Evolutionary conservation across 2,888 invertebrate species (phyloP).

Genomic region (Lacanobia oleracea): DNA sequence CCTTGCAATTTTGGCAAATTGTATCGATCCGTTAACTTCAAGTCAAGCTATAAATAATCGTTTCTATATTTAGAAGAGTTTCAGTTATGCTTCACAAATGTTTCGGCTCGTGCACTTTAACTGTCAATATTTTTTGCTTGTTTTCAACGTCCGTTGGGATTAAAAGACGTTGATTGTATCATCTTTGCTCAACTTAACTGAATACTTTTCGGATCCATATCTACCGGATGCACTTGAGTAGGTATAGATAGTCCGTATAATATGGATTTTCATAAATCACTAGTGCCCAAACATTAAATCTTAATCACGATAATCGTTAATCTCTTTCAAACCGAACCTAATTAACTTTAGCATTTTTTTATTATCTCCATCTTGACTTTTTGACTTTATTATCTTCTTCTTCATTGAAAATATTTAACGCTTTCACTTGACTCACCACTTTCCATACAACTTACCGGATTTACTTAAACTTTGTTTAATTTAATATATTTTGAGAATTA

Average conservation of each 20-base stretch:
- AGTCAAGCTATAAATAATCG: background rate
- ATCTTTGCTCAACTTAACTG: constrained; percentile 5
- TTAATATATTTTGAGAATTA: constrained; percentile 14
- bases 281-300: background rate
- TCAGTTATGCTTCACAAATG: constrained; percentile 26
- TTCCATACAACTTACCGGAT: constrained; percentile 23
- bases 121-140: constrained; percentile 35
- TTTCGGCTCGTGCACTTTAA: constrained; percentile 30
- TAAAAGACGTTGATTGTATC: constrained; percentile 39
- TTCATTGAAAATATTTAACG: constrained; percentile 28
- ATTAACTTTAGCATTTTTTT: constrained; percentile 16
- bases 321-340: constrained; percentile 12
- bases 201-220: constrained; percentile 11
- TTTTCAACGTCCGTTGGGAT: constrained; percentile 28
- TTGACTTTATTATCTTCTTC: no score
- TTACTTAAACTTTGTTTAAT: constrained; percentile 37
- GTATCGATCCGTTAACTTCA: constrained; percentile 14
- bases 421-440: constrained; percentile 45
- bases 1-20: constrained; percentile 19
- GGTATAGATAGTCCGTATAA: background rate
- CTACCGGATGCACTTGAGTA: background rate
- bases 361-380: constrained; percentile 15
- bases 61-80: constrained; percentile 34
- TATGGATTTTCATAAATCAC: background rate
- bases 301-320: background rate